Evolutionary conservation across 2,113 vertebrate species (phyloP).

Genomic region (Indicator indicator): DNA sequence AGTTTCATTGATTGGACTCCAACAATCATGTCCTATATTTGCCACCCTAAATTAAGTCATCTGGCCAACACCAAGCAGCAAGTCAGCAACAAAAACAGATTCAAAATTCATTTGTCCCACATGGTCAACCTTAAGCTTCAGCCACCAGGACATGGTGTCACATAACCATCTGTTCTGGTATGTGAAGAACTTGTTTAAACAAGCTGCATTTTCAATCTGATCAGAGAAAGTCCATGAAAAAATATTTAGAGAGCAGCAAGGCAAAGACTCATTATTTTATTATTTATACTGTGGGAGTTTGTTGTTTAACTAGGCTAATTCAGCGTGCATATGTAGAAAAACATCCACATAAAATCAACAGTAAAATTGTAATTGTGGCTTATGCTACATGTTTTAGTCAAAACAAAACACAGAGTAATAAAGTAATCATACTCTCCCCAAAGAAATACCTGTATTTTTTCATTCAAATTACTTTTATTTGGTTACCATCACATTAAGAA

Average conservation of each 20-base stretch:
- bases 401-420: neutral
- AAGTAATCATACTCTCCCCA: neutral
- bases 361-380: neutral
- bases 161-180: neutral
- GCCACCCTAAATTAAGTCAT: neutral
- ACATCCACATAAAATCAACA: neutral
- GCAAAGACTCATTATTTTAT: neutral
- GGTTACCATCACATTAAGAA: neutral
- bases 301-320: neutral
- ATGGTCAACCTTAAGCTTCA: neutral
- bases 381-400: neutral
- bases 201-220: neutral
- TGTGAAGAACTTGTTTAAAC: neutral
- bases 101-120: neutral
- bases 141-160: neutral
- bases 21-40: neutral
- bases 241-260: neutral
- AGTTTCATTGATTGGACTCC: neutral
- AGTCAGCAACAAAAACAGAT: neutral
- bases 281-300: neutral
- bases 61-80: neutral
- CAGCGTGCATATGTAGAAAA: neutral
- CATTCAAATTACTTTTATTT: neutral
- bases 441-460: neutral
- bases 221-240: neutral